A percentile compares a stretch with the other conserved stretches of the same genome.
These are phyloP conservation scores for Enteromius paludinosus DNA, from an alignment of 2,797 vertebrate species.

Conservation along the genomic window DNA sequence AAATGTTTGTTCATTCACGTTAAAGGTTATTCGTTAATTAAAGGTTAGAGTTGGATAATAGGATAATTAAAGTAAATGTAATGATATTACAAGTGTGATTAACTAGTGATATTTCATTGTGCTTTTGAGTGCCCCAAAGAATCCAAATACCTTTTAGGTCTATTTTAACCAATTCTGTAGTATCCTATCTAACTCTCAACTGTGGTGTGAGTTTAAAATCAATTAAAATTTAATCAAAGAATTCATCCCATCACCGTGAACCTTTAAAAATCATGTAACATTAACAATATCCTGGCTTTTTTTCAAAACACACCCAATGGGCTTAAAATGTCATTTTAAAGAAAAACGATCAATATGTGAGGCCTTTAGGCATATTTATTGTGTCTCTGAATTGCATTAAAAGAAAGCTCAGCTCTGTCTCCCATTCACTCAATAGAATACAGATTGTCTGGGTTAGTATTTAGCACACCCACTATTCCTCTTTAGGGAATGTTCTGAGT, in stretches of 20 bases:
- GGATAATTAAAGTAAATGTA: background rate
- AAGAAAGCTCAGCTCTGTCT: conserved; percentile 22
- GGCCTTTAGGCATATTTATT: conserved; percentile 54
- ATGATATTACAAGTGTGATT: background rate
- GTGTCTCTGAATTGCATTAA: conserved; percentile 60
- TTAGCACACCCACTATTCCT: conserved; percentile 47
- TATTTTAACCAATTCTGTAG: background rate
- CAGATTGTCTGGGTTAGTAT: conserved; percentile 53
- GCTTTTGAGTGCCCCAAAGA: background rate
- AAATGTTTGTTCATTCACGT: too few species aligned
- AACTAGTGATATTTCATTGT: background rate
- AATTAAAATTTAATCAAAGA: conserved; percentile 7
- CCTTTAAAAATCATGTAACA: conserved; percentile 12
- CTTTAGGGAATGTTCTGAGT: conserved; percentile 51
- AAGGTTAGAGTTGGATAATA: background rate
- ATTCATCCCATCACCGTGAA: background rate
- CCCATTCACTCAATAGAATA: conserved; percentile 27
- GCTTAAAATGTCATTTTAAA: conserved; percentile 55
- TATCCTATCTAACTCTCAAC: background rate
- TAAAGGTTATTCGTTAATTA: background rate
- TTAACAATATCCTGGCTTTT: conserved; percentile 28
- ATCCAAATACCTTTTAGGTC: background rate
- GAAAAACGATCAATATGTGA: conserved; percentile 64
- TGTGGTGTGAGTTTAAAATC: conserved; percentile 16
- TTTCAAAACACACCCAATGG: conserved; percentile 28